Base-by-base conservation (phyloP, 92 coral and sea anemone species). In the Diadumene lineata region DNA sequence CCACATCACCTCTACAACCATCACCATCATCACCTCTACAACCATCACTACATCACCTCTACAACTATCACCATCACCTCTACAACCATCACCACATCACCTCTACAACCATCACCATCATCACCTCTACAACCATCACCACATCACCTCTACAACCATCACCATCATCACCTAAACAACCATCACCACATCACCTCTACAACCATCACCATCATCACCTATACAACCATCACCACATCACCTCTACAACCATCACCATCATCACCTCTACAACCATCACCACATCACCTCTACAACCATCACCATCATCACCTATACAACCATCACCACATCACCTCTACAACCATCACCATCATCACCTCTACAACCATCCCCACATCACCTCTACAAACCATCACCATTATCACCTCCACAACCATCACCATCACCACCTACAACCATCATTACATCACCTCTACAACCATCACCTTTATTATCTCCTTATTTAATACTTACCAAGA, bases 401-500 rank as follows among this genome's bases (percentile, higher is more conserved):
- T 38, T 13, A 38, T 38, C 48, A 38, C 13, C 48, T 4, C 13
- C 48, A 38, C 13, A 6, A 38, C 13, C 48, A 38, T 38, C 48
- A 38, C 13, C 48, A 38, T 38, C 48, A 38, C 48, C 48, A 38
- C 48, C 48, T n/a, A n/a, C n/a, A n/a, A n/a, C n/a, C n/a, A n/a
- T n/a, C n/a, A n/a, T n/a, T n/a, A n/a, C 64, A 38, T 64, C 70
- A 64, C 70, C 70, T 6, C 70, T 18, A 34, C 26, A 7, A 34
- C 33, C 48, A 38, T 13, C 48, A 38, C 48, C 48, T 4, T 38
- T 13, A 38, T 38, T 13, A 38, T 38, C 48, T 4, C 13, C 60
- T 8, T 53, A 28, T 86, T 38, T 38, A 38, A 38, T 38, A 38
- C 83, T 51, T 56, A 94, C 98, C 97, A 88, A 91, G 1, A 94